A percentile compares a stretch with the other conserved stretches of the same genome.
Evolutionary conservation across 53 echinoderm and acorn worm species (phyloP).

Genomic region (Zoroaster sp.): DNA sequence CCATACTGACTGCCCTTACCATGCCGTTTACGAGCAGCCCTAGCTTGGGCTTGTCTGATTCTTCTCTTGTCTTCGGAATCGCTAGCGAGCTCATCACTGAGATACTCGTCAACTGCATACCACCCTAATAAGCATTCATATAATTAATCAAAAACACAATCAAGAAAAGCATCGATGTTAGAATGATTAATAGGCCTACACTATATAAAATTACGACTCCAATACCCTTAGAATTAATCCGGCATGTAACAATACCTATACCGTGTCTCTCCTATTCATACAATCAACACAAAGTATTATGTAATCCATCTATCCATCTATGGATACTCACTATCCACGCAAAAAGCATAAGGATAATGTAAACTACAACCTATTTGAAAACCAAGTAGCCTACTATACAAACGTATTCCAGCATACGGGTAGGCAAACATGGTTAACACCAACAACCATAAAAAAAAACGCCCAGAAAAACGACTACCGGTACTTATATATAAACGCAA

Average conservation of each 20-base stretch:
- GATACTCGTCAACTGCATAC: neutral
- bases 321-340: too few species aligned
- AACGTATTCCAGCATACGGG: too few species aligned
- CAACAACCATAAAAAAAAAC: too few species aligned
- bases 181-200: neutral
- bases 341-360: too few species aligned
- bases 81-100: neutral
- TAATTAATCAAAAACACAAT: too few species aligned
- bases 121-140: neutral
- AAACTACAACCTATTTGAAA: too few species aligned
- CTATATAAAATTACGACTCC: neutral
- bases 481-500: neutral
- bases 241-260: neutral
- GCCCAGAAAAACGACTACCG: neutral
- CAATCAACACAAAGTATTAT: neutral
- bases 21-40: neutral
- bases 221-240: neutral
- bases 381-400: too few species aligned
- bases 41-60: neutral
- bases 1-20: neutral
- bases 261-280: neutral
- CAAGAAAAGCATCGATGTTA: too few species aligned
- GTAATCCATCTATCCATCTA: too few species aligned
- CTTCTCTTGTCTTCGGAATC: neutral
- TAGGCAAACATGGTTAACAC: too few species aligned